Percentiles rank a stretch among this genome's conserved stretches.
phyloP scores from a whole-genome alignment of 2,113 vertebrate genomes.

The Oreochromis tanganicae region DNA sequence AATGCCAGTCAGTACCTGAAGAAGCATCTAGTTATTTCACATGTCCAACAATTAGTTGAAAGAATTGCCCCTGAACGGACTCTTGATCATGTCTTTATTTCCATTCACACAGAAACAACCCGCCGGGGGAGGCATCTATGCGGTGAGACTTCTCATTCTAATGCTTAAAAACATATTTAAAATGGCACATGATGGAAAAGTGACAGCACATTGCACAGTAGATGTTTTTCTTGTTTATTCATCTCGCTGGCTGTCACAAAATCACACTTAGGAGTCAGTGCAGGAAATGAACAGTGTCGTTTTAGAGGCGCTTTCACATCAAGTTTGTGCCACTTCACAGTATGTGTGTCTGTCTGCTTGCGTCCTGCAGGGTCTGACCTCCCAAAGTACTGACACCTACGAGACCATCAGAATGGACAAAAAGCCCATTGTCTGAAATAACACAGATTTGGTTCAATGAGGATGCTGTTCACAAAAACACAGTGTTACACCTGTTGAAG shows the following conservation, averaged over 20 bases:
- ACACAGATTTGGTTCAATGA: neutral
- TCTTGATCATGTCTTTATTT: neutral
- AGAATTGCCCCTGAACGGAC: neutral
- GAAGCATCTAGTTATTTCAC: neutral
- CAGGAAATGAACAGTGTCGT: neutral
- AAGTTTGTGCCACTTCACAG: neutral
- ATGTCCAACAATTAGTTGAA: neutral
- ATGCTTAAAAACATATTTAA: slow-evolving; percentile 28
- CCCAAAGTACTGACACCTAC: slow-evolving; percentile 43
- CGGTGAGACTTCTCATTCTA: slow-evolving; percentile 50
- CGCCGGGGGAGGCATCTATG: slow-evolving; percentile 44
- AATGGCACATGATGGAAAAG: slow-evolving; percentile 1
- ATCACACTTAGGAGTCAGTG: neutral
- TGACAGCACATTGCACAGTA: neutral
- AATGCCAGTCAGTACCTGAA: neutral
- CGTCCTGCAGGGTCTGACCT: slow-evolving; percentile 48
- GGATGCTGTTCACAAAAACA: neutral
- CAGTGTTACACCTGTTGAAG: neutral
- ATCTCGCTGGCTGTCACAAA: neutral
- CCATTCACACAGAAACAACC: slow-evolving; percentile 35
- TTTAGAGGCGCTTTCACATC: neutral
- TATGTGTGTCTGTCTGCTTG: neutral
- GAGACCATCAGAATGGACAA: slow-evolving; percentile 59
- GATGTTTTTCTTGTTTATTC: neutral
- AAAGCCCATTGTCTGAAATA: slow-evolving; percentile 4